Conservation (phyloP, 2,888 invertebrate species). For the Thysanoteuthis rhombus region DNA sequence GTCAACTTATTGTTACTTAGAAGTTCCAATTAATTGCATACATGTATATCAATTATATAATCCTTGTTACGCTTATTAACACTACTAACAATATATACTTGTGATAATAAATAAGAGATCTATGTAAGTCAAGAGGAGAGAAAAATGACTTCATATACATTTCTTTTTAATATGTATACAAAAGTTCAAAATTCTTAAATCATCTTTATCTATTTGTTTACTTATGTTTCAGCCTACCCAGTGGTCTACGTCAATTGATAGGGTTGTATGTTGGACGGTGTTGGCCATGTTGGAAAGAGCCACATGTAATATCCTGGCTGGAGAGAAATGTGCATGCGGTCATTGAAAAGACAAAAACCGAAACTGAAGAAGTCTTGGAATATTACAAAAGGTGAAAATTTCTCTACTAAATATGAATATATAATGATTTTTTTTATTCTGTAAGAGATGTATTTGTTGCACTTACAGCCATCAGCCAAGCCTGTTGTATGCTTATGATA, state of each 20-base stretch:
- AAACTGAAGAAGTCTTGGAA: neutral
- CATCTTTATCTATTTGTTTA: neutral
- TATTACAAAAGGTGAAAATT: neutral
- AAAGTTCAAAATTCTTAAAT: neutral
- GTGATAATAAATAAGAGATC: too few relatives aligned
- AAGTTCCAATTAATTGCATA: neutral
- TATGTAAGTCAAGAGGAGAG: too few relatives aligned
- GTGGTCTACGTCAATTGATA: conserved; percentile 77
- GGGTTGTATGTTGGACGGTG: conserved; percentile 80
- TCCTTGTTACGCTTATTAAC: too few relatives aligned
- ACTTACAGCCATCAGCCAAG: too few relatives aligned
- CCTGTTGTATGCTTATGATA: too few relatives aligned
- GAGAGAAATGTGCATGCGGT: conserved; percentile 78
- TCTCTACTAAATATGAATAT: neutral
- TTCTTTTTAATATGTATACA: too few relatives aligned
- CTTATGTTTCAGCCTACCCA: conserved; percentile 71
- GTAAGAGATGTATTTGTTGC: too few relatives aligned
- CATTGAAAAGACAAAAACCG: conserved; percentile 75
- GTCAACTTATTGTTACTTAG: neutral
- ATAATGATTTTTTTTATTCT: neutral
- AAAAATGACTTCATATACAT: too few relatives aligned
- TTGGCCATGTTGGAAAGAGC: conserved; percentile 83
- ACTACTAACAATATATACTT: too few relatives aligned
- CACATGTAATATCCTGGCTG: conserved; percentile 79
- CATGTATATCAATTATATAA: neutral